A percentile compares a stretch with the other conserved stretches of the same genome.
phyloP scores from a whole-genome alignment of 53 echinoderm and acorn worm genomes.

The Patiria pectinifera region DNA sequence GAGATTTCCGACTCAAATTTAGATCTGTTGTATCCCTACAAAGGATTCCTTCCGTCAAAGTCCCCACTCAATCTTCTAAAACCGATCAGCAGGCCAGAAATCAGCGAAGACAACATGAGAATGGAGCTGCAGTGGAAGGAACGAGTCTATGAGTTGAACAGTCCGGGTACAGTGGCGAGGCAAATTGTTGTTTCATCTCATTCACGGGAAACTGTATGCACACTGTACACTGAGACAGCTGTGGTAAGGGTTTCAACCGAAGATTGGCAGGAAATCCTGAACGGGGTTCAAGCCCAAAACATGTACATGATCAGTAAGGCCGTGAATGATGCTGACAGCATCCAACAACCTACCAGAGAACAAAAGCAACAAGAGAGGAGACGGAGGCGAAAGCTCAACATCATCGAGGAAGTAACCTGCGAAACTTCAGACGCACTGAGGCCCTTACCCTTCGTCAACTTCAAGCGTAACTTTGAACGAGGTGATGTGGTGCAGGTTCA shows the following conservation, averaged over 20 bases:
- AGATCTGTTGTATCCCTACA: slow-evolving; percentile 73
- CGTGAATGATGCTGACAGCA: background rate
- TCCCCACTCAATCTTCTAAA: slow-evolving; percentile 42
- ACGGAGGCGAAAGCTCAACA: background rate
- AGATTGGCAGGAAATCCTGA: slow-evolving; percentile 43
- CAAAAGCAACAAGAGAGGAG: background rate
- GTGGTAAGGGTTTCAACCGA: slow-evolving; percentile 23
- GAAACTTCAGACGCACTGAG: slow-evolving; percentile 13
- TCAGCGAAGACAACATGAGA: slow-evolving; percentile 38
- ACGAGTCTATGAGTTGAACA: slow-evolving; percentile 52
- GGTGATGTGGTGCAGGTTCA: slow-evolving; percentile 83
- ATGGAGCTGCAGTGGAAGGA: slow-evolving; percentile 63
- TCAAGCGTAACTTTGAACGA: slow-evolving; percentile 58
- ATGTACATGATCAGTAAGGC: background rate
- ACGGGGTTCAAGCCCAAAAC: slow-evolving; percentile 8
- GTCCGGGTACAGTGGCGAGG: background rate
- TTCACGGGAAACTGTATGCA: background rate
- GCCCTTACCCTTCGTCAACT: slow-evolving; percentile 59
- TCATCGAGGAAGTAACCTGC: slow-evolving; percentile 56
- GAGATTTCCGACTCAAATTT: slow-evolving; percentile 57
- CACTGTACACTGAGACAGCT: slow-evolving; percentile 20
- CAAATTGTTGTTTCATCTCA: background rate
- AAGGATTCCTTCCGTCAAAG: background rate
- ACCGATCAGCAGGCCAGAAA: slow-evolving; percentile 30
- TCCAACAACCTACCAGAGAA: background rate